Evolutionary conservation across 2,888 invertebrate genomes (phyloP).

Genomic region (Bombylius major): DNA sequence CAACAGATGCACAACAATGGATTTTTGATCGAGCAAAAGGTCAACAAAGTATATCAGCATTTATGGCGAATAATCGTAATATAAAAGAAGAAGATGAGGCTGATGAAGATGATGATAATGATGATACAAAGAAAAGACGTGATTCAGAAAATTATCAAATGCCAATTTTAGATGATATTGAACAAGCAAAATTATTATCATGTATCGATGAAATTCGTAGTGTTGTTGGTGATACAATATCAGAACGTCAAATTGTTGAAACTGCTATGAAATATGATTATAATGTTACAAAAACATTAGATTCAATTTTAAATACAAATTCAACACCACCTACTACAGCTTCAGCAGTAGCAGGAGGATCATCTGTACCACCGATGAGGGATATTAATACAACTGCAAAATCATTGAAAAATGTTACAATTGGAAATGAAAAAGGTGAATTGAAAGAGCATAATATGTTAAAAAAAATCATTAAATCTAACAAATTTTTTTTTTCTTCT

Average conservation of each 20-base stretch:
- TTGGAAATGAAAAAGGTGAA: constrained; percentile 27
- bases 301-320: constrained; percentile 49
- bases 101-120: constrained; percentile 41
- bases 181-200: constrained; percentile 63
- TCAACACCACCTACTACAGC: neutral
- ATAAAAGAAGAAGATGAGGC: constrained; percentile 56
- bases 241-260: constrained; percentile 59
- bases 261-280: constrained; percentile 60
- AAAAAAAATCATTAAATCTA: neutral
- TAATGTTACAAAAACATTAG: constrained; percentile 57
- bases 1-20: constrained; percentile 73
- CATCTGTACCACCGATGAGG: neutral
- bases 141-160: constrained; percentile 38
- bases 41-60: constrained; percentile 60
- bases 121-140: constrained; percentile 35
- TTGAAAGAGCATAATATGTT: constrained; percentile 4
- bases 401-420: neutral
- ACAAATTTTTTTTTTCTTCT: constrained; percentile 9
- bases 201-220: constrained; percentile 73
- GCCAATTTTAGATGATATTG: constrained; percentile 47
- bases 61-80: constrained; percentile 52
- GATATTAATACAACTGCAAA: neutral
- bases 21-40: constrained; percentile 69
- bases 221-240: constrained; percentile 62
- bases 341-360: neutral